These are phyloP conservation scores for Poecilia gillii DNA, from an alignment of 2,797 vertebrate species.

Conservation along the genomic window DNA sequence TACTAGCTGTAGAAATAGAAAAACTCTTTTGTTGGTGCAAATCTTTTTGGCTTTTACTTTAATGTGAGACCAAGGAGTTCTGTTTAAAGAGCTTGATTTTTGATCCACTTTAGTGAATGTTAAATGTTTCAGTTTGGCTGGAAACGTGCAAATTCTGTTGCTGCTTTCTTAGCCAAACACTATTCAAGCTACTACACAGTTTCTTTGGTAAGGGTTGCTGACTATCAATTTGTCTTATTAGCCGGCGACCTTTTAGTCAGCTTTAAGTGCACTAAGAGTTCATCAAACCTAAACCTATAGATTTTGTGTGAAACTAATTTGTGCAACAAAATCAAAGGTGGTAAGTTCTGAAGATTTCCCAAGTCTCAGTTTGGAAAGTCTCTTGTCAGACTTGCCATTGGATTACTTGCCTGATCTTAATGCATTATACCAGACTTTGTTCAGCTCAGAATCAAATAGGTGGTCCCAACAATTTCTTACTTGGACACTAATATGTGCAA, in stretches of 20 bases:
- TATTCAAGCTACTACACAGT: not conserved
- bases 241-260: not conserved
- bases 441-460: not conserved
- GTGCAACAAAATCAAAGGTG: not conserved
- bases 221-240: not conserved
- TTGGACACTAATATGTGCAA: not conserved
- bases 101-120: conserved; percentile 41
- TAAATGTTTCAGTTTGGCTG: not conserved
- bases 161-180: not conserved
- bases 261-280: not conserved
- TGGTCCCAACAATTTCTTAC: not conserved
- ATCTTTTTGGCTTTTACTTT: conserved; percentile 73
- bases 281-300: too few species aligned
- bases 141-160: not conserved
- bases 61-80: conserved; percentile 87
- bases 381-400: not conserved
- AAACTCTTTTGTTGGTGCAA: conserved; percentile 53
- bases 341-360: not conserved
- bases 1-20: conserved; percentile 61
- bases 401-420: not conserved
- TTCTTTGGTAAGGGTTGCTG: not conserved
- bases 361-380: not conserved
- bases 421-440: not conserved
- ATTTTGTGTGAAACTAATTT: not conserved
- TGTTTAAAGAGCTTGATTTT: conserved; percentile 94